Base-by-base conservation (phyloP, 2,797 vertebrate genomes). In the Sebastes umbrosus region DNA sequence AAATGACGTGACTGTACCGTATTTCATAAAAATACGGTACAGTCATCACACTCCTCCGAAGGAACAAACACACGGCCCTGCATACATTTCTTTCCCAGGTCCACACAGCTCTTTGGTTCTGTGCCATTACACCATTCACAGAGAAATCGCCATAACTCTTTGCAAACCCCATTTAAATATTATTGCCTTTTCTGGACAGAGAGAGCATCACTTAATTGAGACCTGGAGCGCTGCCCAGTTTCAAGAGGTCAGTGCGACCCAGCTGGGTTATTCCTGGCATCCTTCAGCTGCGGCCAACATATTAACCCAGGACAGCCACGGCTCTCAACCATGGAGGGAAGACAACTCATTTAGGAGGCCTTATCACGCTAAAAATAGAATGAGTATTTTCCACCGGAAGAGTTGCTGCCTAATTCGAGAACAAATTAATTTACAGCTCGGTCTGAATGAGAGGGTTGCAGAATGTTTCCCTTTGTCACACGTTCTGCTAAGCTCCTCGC, bases 151-250 rank as follows among this genome's bases (percentile, higher is more conserved):
- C 77, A 80, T 79, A 83, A 83, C 79, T 83, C 64, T 70, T 67
- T 67, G 67, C 65, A 63, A 76, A 43, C 31, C 62, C 87, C 64
- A 90, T 91, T 91, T 91, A 85, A 91, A 92, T 90, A 85, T 80
- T 76, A 91, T 90, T 82, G 87, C 84, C 85, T 92, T 93, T 94
- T 94, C 88, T 92, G 87, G 88, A 85, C 57, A 82, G 83, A 89
- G 70, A 84, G 86, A 74, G 77, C 86, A 88, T 89, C 88, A 75
- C 73, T 87, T 92, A 90, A 94, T 92, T 93, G 89, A 92, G 86
- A 92, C 43, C 82, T 95, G 94, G 92, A 94, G 52, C 20, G 1
- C 54, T 84, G 93, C 93, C 94, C 86, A 62, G 91, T 46, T 81
- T 76, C 69, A 76, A 87, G 75, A 93, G 94, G 92, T 94, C 91